Base-by-base conservation (phyloP, 2,113 vertebrate species). In the Sminthopsis crassicaudata region DNA sequence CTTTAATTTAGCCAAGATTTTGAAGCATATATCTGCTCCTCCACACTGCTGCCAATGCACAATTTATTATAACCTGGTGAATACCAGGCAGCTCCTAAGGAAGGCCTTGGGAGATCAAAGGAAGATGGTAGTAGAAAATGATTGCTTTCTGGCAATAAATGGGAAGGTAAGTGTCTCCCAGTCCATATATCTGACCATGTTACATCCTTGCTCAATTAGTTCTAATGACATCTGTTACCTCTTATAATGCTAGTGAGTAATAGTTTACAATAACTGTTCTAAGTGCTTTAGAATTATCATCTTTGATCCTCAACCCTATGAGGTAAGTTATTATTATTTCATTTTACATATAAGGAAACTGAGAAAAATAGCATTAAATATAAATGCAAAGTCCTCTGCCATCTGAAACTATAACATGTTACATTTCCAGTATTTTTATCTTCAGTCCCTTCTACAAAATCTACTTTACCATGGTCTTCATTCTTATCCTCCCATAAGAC, bases 401-500 rank as follows among this genome's bases (percentile, higher is more conserved):
- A 42, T 84, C 42, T 84, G 19, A 84, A 84, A 42, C n/a, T 84
- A 84, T n/a, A 42, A 84, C 19, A 84, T 42, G 7, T 22, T 84
- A 84, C n/a, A n/a, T 84, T 84, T 42, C n/a, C 19, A 42, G 5
- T 84, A 16, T 42, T 42, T 6, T 42, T 84, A 42, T 23, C 16
- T 84, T 42, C 42, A 42, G n/a, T 84, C n/a, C 7, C n/a, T 84
- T 84, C 14, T 16, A 84, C 16, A 42, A 84, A 84, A 19, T 84
- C 19, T n/a, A 42, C 67, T 84, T 84, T 42, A 42, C 36, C 19
- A 22, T 84, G n/a, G 36, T 84, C 19, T 42, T 42, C 7, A 22
- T 84, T 8, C n/a, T 42, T 0, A 42, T 84, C 16, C 0, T n/a
- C n/a, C 19, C 19, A 22, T 2, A 8, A 36, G 16, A 42, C 1